phyloP scores from a whole-genome alignment of 35 echinoderm and acorn worm genomes.

The Strongylocentrotus purpuratus region DNA sequence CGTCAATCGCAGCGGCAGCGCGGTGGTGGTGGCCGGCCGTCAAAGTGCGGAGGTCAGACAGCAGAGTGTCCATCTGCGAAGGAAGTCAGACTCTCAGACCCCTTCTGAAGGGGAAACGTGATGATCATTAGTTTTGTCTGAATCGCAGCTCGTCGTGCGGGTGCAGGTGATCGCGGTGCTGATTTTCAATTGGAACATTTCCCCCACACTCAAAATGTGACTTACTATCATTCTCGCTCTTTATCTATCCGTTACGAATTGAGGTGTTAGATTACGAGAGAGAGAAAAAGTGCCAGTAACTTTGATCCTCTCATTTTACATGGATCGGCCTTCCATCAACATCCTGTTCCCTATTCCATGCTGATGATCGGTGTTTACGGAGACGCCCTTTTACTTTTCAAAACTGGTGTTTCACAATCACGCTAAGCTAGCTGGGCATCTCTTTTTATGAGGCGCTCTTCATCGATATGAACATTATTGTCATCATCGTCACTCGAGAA shows the following conservation, averaged over 20 bases:
- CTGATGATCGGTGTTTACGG: neutral
- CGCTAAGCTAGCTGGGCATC: neutral
- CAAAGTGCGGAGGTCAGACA: neutral
- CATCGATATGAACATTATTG: neutral
- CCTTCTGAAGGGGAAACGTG: neutral
- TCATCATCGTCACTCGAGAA: neutral
- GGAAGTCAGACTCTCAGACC: neutral
- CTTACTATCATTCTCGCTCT: neutral
- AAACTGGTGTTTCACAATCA: neutral
- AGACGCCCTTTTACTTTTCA: neutral
- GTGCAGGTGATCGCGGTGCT: neutral
- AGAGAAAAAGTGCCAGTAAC: neutral
- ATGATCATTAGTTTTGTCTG: neutral
- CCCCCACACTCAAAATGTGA: neutral
- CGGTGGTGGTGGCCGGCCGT: neutral
- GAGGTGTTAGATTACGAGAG: neutral
- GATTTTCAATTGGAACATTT: neutral
- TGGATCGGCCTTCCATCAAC: neutral
- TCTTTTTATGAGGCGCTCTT: neutral
- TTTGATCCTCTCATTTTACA: neutral
- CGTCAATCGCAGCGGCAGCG: neutral
- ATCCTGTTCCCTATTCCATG: neutral
- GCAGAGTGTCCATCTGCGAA: neutral
- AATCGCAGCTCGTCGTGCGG: neutral
- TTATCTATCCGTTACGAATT: neutral